Evolutionary conservation across 2,888 invertebrate species (phyloP), one percentile per base, ranked within the genome.

Genomic region (Esperia sulphurella): DNA sequence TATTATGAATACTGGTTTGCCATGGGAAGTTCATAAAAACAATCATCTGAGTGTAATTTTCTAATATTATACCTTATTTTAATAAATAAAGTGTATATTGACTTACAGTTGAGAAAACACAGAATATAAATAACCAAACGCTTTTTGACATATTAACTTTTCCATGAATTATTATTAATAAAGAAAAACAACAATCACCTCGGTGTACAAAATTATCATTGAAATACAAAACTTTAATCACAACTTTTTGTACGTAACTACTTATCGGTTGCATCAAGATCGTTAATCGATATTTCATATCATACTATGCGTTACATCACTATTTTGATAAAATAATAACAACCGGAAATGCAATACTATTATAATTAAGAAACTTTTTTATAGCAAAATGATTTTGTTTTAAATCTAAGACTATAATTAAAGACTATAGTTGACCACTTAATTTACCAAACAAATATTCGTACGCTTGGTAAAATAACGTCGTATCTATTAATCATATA

Each of bases 171-270:
- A 40, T 29, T 39, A 37, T 14, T 12, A 51, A 53, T 28, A 45
- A 48, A 49, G 51, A 53, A 33, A 56, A 59, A 65, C 68, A 48
- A 54, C 58, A 38, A 52, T 52, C 55, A 45, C 45, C 38, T 52
- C 41, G 42, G 41, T 56, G 50, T 51, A 60, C 48, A 44, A 53
- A 60, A 39, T 59, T 60, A 65, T 58, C 58, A 74, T 63, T 74
- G 63, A 59, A 58, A 40, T 31, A 48, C 46, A 14, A 12, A 48
- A 64, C 63, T 54, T 44, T 48, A 55, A 63, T 64, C 61, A 40
- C 40, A 57, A 57, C 54, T 55, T 63, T 71, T 65, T 67, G 71
- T 75, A 67, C 60, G 51, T 38, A 41, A 55, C 48, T 21, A 50
- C 56, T 59, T 58, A 67, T 65, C 65, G 59, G 61, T 75, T 73